phyloP scores from a whole-genome alignment of 2,888 invertebrate species.

The Limenitis camilla region DNA sequence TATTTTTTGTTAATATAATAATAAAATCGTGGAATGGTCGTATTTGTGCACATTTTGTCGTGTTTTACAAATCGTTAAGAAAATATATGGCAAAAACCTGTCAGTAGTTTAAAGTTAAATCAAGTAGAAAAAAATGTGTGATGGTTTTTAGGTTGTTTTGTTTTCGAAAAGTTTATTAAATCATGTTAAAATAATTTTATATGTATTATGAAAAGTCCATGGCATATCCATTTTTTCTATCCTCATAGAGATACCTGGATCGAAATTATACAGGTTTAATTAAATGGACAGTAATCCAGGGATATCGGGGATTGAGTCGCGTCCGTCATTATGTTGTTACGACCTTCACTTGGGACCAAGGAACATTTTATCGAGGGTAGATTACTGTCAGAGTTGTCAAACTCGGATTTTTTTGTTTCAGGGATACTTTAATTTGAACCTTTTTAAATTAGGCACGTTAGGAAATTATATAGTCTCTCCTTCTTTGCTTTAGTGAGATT shows the following conservation, averaged over 20 bases:
- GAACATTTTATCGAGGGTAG: constrained; percentile 44
- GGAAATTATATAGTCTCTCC: neutral
- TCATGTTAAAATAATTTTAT: neutral
- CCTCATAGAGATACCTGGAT: constrained; percentile 29
- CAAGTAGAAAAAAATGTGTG: too few relatives aligned
- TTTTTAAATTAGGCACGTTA: constrained; percentile 6
- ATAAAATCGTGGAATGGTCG: neutral
- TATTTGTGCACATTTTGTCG: neutral
- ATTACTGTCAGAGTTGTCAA: constrained; percentile 37
- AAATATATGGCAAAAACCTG: too few relatives aligned
- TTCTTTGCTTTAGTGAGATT: too few relatives aligned
- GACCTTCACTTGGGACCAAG: constrained; percentile 48
- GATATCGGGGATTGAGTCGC: constrained; percentile 55
- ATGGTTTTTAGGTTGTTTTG: neutral
- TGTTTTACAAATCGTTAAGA: neutral
- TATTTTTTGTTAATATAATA: neutral
- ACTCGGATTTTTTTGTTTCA: constrained; percentile 21
- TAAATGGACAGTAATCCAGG: constrained; percentile 70
- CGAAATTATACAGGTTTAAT: constrained; percentile 72
- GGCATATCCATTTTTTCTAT: constrained; percentile 3
- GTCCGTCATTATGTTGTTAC: constrained; percentile 65
- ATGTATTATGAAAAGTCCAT: neutral
- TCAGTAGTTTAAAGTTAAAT: too few relatives aligned
- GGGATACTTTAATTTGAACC: constrained; percentile 11
- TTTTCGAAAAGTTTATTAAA: neutral